Base-by-base conservation (phyloP, 2,113 vertebrate species). In the Morphnarchus princeps region DNA sequence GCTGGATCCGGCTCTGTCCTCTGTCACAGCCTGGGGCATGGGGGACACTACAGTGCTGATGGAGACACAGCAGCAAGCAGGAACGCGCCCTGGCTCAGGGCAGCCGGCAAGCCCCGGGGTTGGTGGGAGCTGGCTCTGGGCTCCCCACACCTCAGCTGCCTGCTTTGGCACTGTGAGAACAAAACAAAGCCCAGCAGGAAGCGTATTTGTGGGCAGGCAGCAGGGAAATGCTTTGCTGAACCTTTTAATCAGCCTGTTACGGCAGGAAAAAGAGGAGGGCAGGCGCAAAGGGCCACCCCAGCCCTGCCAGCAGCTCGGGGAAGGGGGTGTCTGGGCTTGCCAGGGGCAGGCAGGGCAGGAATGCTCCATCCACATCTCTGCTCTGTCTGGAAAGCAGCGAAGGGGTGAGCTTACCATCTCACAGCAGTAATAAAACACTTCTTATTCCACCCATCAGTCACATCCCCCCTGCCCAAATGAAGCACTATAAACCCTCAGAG, bases 51-150 rank as follows among this genome's bases (percentile, higher is more conserved):
- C 28, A 57, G 85, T 9, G 52, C 57, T 49, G n/a, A 5, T 54
- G 71, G 61, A n/a, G 38, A 43, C 36, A 2, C 8, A 17, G 29
- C 70, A 50, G 54, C 67, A 32, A 45, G 63, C 78, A 65, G 82
- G 36, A 83, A 43, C 0, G 0, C 0, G 2, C n/a, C 34, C 36
- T 1, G 2, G 59, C 21, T 42, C 63, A 40, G 21, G 34, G 32
- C 49, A 85, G 59, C 54, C 18, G 2, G 1, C 1, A 12, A 65
- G 45, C 40, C 50, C 61, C 25, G 62, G 59, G 43, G 20, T 1
- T 31, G 36, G 66, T 49, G 14, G 36, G 54, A 82, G 38, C 40
- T 58, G 85, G 65, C 67, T n/a, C 31, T 4, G 31, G 38, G 71
- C 55, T 81, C 40, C 76, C 15, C 3, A 3, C 47, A 42, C 80